phyloP scores from a whole-genome alignment of 2,113 vertebrate species.

The Motacilla alba region DNA sequence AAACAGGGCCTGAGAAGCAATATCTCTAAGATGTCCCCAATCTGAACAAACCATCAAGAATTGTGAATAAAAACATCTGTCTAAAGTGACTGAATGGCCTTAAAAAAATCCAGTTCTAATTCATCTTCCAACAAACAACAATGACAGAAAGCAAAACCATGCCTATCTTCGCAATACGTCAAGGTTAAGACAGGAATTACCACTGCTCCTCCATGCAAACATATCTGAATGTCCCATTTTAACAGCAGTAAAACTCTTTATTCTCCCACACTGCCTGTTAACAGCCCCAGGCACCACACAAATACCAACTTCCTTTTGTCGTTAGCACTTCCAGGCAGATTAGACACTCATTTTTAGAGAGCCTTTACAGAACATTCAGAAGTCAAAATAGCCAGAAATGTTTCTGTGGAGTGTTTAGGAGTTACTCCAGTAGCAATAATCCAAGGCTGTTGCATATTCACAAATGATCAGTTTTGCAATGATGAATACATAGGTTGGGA shows the following conservation, averaged over 20 bases:
- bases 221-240: not conserved
- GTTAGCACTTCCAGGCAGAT: not conserved
- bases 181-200: not conserved
- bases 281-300: not conserved
- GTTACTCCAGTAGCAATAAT: not conserved
- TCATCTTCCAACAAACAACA: not conserved
- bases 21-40: not conserved
- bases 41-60: not conserved
- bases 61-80: not conserved
- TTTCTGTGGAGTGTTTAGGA: not conserved
- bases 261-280: not conserved
- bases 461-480: not conserved
- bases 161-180: not conserved
- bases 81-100: not conserved
- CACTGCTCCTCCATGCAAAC: not conserved
- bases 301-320: not conserved
- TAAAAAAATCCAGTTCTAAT: not conserved
- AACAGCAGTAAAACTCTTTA: not conserved
- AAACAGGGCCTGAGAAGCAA: not conserved
- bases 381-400: not conserved
- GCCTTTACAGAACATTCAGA: not conserved
- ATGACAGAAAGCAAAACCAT: not conserved
- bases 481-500: rapidly evolving
- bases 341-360: not conserved
- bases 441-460: not conserved